Percentiles rank a stretch among this genome's conserved stretches.
Evolutionary conservation across 2,888 invertebrate genomes (phyloP).

Genomic region (Dasysyrphus albostriatus): DNA sequence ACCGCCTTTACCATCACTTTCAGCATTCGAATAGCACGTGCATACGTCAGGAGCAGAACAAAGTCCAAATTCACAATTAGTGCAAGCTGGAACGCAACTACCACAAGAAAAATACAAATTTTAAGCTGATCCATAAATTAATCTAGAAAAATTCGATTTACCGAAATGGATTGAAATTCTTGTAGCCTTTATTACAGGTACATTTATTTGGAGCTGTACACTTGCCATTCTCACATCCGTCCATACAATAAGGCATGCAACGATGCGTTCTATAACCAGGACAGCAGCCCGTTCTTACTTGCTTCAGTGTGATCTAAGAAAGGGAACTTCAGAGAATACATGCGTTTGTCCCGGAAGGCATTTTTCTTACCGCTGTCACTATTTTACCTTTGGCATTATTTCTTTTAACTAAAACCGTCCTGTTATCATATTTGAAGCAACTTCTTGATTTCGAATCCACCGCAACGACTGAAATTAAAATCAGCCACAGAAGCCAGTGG

Average conservation of each 20-base stretch:
- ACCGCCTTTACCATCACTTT: conserved; percentile 69
- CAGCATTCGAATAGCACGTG: conserved; percentile 78
- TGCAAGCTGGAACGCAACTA: conserved; percentile 81
- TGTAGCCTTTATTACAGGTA: conserved; percentile 83
- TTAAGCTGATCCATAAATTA: conserved; percentile 55
- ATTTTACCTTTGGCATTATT: conserved; percentile 14
- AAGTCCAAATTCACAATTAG: conserved; percentile 79
- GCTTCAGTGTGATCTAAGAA: conserved; percentile 46
- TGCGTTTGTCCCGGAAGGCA: too few relatives aligned
- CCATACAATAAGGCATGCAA: conserved; percentile 78
- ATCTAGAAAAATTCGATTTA: conserved; percentile 37
- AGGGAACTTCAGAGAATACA: not conserved
- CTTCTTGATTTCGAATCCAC: conserved; percentile 37
- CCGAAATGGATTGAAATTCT: conserved; percentile 76
- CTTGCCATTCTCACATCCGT: conserved; percentile 77
- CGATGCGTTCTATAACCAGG: conserved; percentile 58
- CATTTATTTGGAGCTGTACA: conserved; percentile 82
- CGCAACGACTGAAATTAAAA: conserved; percentile 50
- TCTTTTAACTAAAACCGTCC: conserved; percentile 11
- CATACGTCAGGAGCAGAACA: conserved; percentile 80
- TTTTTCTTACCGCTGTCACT: conserved; percentile 35
- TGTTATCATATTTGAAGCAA: conserved; percentile 35
- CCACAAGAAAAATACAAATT: not conserved
- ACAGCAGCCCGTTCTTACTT: conserved; percentile 77
- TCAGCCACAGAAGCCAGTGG: conserved; percentile 44